Base-by-base conservation (phyloP, 2,797 vertebrate species). In the Margarornis squamiger region DNA sequence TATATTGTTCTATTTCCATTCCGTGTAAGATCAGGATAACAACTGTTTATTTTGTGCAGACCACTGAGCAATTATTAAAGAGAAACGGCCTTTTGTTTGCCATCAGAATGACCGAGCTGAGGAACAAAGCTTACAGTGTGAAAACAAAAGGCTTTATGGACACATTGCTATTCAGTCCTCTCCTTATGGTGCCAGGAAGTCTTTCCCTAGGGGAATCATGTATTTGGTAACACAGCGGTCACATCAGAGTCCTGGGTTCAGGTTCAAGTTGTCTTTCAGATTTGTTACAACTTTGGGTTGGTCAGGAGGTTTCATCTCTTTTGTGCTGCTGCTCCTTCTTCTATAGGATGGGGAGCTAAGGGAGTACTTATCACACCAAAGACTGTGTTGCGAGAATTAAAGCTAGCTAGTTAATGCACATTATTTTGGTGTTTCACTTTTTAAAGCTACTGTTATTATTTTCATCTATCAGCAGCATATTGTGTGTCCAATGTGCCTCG, bases 1-100 rank as follows among this genome's bases (percentile, higher is more conserved):
- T 92, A 84, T 88, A 82, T 90, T 76, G 30, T 88, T 90, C 90
- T 52, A 70, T 92, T 94, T 86, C 54, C 48, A 61, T 91, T 92
- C 38, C 0, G 0, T 74, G 55, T 84, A 58, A 92, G 78, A 86
- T 74, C 51, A 88, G 81, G 82, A 55, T 75, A 90, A 48, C 54
- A 76, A 85, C 21, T 61, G 85, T 91, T 94, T 92, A 71, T 89
- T 95, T 95, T 73, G 38, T 76, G 49, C 41, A 59, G 46, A 34
- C 43, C 78, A 84, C 72, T 3, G 15, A 59, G 49, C 49, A 88
- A 13, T 59, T 81, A 34, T 46, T 89, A 86, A 77, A 72, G 67
- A 71, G 62, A 87, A 92, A 95, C 41, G 12, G 14, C 48, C 63
- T 82, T 94, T 70, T 80, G 30, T 80, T 91, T 93, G 43, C 32